Evolutionary conservation across 2,113 vertebrate genomes (phyloP), one percentile per base, ranked within the genome.

Genomic region (Fulica atra): DNA sequence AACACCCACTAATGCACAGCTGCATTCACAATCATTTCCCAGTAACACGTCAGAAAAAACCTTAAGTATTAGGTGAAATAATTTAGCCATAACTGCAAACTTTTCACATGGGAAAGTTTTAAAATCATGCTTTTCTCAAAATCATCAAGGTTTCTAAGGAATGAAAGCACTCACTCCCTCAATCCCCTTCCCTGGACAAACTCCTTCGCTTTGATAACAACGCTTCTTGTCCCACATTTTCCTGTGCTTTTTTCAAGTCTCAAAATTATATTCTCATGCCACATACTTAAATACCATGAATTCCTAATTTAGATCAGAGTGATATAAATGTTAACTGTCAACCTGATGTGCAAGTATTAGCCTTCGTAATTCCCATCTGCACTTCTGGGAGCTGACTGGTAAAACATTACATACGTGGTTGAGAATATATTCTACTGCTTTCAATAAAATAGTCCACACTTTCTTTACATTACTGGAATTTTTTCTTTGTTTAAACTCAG

Each of bases 101-200:
- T 6, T 69, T 48, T 54, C 40, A 90, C 24, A n/a, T 3, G 8
- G 19, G 26, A 13, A 76, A 86, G 31, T 65, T 85, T 88, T 82
- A 95, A 96, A 93, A 81, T 42, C 70, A 65, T 73, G 60, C 50
- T 71, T 95, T 96, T 93, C 88, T 96, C 93, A 96, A 96, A 96
- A 95, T 91, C 85, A 91, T 24, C 78, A 85, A 94, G 29, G 91
- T 72, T 97, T 94, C 83, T 88, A 95, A 94, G 89, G 95, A 68
- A 88, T 68, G 81, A 78, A 94, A 86, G 38, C 21, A 83, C 13
- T 29, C 21, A 83, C 13, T 29, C 38, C 13, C 18, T 44, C 28
- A 28, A 28, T 61, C 7, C 56, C 29, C 28, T 68, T 7, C n/a
- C 16, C 6, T 26, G 23, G 16, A 8, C 31, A 44, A 63, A 26